Evolutionary conservation across 1,140 invertebrate genomes (phyloP).

Genomic region (Drosophila willistoni): DNA sequence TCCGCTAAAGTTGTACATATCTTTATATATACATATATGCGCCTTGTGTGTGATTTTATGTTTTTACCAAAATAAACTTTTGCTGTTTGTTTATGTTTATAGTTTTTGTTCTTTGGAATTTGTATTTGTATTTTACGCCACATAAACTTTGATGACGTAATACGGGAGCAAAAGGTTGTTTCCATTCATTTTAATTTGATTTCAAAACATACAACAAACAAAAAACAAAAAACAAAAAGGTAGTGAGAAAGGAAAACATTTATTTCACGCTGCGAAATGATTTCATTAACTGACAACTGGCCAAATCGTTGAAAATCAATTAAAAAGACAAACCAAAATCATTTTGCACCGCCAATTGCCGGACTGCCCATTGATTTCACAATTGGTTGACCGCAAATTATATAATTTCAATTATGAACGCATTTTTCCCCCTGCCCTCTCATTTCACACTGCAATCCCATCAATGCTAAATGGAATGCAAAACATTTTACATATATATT

Average conservation of each 20-base stretch:
- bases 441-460: neutral
- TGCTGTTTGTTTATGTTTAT: slow-evolving; percentile 11
- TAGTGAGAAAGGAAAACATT: slow-evolving; percentile 21
- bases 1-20: neutral
- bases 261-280: slow-evolving; percentile 29
- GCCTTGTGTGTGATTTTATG: neutral
- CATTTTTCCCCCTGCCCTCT: neutral
- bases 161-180: neutral
- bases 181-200: slow-evolving; percentile 40
- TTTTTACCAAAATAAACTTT: slow-evolving; percentile 13
- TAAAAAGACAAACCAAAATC: slow-evolving; percentile 55
- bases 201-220: slow-evolving; percentile 6
- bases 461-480: neutral
- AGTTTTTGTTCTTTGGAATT: neutral
- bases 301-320: slow-evolving; percentile 52
- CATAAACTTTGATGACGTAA: slow-evolving; percentile 34
- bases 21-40: neutral
- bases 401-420: slow-evolving; percentile 51
- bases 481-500: neutral
- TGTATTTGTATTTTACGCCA: neutral
- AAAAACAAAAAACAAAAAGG: too few species aligned
- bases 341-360: slow-evolving; percentile 53
- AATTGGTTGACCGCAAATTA: slow-evolving; percentile 51
- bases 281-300: slow-evolving; percentile 36
- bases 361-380: slow-evolving; percentile 32